A percentile compares a stretch with the other conserved stretches of the same genome.
These are phyloP conservation scores for Terrapene triunguis DNA, from an alignment of 2,113 vertebrate species.

Conservation along the genomic window DNA sequence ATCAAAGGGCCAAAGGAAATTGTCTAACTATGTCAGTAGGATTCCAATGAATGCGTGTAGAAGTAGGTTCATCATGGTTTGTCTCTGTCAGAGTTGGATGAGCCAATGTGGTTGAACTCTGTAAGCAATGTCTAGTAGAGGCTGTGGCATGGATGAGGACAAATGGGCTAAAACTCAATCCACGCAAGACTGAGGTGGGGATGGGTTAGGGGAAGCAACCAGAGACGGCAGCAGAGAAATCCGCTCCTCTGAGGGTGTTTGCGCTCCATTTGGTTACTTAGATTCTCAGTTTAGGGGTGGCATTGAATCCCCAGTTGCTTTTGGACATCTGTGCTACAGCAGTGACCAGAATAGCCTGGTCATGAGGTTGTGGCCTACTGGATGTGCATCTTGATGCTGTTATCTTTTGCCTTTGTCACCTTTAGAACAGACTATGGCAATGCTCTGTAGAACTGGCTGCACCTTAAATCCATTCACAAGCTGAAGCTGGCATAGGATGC, in stretches of 20 bases:
- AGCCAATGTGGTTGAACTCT: background rate
- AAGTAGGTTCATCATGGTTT: background rate
- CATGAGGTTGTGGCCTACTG: background rate
- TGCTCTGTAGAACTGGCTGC: background rate
- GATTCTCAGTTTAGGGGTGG: background rate
- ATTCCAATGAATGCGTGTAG: background rate
- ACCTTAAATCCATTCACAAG: background rate
- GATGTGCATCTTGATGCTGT: rapidly evolving
- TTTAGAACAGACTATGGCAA: background rate
- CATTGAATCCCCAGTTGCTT: background rate
- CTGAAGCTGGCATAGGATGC: background rate
- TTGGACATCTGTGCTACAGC: background rate
- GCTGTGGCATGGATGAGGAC: background rate
- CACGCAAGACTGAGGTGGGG: background rate
- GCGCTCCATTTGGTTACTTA: background rate
- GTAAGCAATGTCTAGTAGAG: background rate
- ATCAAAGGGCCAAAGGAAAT: slow-evolving; percentile 50
- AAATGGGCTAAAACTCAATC: background rate
- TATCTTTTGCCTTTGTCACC: background rate
- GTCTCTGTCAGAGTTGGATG: background rate
- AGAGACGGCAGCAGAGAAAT: background rate
- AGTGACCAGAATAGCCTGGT: background rate
- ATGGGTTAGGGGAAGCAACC: background rate
- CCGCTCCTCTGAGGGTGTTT: background rate
- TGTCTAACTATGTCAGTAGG: slow-evolving; percentile 12